These are phyloP conservation scores for Brachystomella parvula DNA, from an alignment of 1,140 invertebrate genomes.

Conservation along the genomic window DNA sequence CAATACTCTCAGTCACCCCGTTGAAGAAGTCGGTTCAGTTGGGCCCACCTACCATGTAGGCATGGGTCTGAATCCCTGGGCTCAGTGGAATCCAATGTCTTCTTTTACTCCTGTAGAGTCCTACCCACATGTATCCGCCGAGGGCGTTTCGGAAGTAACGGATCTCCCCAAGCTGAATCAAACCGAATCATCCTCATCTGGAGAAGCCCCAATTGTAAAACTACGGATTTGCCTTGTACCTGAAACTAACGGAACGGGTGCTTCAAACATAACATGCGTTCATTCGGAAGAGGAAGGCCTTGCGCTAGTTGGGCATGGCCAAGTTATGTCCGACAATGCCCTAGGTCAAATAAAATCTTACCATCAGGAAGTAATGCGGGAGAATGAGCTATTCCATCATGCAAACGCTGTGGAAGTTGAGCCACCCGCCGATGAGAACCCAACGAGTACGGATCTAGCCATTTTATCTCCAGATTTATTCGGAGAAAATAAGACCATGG, in stretches of 20 bases:
- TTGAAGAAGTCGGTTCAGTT: background rate
- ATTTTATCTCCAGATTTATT: conserved; percentile 16
- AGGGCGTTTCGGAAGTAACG: background rate
- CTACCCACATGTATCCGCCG: background rate
- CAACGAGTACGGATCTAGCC: conserved; percentile 5
- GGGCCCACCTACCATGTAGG: background rate
- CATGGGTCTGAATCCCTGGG: background rate
- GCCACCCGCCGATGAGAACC: background rate
- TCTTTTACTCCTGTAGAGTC: conserved; percentile 2
- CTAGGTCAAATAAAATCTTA: conserved; percentile 1
- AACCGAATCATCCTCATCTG: too few relatives aligned
- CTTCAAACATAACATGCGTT: background rate
- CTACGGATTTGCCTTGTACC: background rate
- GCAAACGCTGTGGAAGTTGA: background rate
- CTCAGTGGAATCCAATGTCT: conserved; percentile 2
- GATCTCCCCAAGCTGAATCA: background rate
- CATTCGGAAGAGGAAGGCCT: background rate
- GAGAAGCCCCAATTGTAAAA: background rate
- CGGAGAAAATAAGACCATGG: conserved; percentile 18
- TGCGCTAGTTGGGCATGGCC: background rate
- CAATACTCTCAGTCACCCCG: background rate
- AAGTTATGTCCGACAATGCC: conserved; percentile 12
- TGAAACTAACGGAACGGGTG: background rate
- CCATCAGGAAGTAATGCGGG: background rate
- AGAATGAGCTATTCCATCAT: background rate